Evolutionary conservation across 2,797 vertebrate genomes (phyloP).

Genomic region (Stomatorhinus walkeri): DNA sequence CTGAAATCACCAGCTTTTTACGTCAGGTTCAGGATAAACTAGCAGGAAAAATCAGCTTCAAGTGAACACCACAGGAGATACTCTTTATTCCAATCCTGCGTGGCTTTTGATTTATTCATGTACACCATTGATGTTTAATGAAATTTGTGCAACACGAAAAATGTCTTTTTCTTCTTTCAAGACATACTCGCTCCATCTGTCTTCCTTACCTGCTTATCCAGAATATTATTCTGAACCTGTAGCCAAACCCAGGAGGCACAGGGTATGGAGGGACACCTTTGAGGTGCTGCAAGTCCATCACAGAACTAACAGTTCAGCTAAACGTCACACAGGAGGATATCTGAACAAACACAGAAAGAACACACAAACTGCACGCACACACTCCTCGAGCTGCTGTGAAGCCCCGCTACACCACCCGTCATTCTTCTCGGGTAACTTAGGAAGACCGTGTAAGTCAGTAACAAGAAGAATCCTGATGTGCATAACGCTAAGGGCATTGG

Average conservation of each 20-base stretch:
- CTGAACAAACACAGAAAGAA: background rate
- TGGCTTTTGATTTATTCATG: background rate
- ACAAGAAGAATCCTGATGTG: background rate
- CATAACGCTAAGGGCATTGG: background rate
- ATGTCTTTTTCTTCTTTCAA: background rate
- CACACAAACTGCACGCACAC: background rate
- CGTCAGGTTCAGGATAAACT: background rate
- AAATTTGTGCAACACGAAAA: background rate
- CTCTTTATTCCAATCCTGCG: background rate
- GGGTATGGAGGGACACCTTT: background rate
- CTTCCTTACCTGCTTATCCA: background rate
- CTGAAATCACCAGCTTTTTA: background rate
- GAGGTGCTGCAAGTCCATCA: background rate
- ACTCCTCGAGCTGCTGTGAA: background rate
- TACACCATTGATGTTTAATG: background rate
- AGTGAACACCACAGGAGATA: background rate
- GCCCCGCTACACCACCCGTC: background rate
- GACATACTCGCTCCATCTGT: background rate
- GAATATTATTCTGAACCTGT: background rate
- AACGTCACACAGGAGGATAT: background rate
- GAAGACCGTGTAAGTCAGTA: background rate
- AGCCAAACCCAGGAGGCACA: background rate
- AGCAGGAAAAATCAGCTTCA: background rate
- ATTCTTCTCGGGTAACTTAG: background rate
- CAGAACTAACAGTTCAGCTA: background rate